A percentile compares a stretch with the other conserved stretches of the same genome.
These are phyloP conservation scores for Heliconius aoede DNA, from an alignment of 2,888 invertebrate species.

Conservation along the genomic window DNA sequence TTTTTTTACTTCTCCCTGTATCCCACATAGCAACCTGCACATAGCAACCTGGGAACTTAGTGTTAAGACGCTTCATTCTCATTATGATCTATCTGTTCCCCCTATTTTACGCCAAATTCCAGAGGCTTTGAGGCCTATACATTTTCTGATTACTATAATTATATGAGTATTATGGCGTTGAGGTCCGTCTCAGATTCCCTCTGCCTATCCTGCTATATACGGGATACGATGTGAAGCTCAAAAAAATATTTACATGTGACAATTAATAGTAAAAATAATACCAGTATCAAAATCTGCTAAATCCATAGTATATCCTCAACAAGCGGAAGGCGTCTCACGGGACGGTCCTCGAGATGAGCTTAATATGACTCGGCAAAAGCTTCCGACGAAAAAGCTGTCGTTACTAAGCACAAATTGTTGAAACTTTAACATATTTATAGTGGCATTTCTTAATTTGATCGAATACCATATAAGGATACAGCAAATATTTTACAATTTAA, in stretches of 20 bases:
- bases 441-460: not conserved
- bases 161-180: too few species aligned
- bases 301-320: slow-evolving; percentile 55
- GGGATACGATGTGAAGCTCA: not conserved
- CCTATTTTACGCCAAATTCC: too few species aligned
- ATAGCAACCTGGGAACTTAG: too few species aligned
- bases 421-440: slow-evolving; percentile 23
- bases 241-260: not conserved
- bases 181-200: too few species aligned
- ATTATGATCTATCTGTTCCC: too few species aligned
- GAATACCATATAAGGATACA: not conserved
- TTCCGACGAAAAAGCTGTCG: slow-evolving; percentile 41
- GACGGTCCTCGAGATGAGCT: slow-evolving; percentile 74
- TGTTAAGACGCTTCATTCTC: too few species aligned
- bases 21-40: too few species aligned
- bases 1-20: too few species aligned
- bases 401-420: slow-evolving; percentile 32
- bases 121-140: too few species aligned
- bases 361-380: slow-evolving; percentile 75
- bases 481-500: not conserved
- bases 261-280: not conserved
- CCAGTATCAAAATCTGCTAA: slow-evolving; percentile 50
- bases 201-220: too few species aligned
- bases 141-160: too few species aligned
- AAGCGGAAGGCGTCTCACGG: slow-evolving; percentile 70